phyloP scores from a whole-genome alignment of 2,888 invertebrate genomes.

The Drosophila trichaetosa region DNA sequence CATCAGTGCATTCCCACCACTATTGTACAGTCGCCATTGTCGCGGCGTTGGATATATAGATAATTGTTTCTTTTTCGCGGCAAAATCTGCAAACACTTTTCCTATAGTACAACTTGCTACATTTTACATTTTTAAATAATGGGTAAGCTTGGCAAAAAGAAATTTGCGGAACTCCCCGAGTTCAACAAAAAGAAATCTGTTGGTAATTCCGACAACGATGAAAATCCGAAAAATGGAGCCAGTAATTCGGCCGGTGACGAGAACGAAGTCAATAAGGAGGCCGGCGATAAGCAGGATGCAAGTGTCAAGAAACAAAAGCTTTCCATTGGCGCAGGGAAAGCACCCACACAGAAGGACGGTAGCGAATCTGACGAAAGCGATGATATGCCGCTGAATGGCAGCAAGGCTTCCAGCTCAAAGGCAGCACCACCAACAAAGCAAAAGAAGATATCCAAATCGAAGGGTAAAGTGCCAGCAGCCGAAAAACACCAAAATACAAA shows the following conservation, averaged over 20 bases:
- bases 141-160: conserved; percentile 82
- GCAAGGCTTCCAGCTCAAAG: conserved; percentile 76
- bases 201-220: conserved; percentile 67
- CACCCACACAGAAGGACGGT: background rate
- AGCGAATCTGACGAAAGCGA: conserved; percentile 73
- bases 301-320: conserved; percentile 34
- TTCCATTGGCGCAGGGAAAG: background rate
- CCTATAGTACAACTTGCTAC: background rate
- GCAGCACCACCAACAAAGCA: conserved; percentile 68
- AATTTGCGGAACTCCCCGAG: conserved; percentile 72
- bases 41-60: conserved; percentile 32
- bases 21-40: conserved; percentile 41
- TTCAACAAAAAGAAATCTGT: conserved; percentile 77
- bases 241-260: conserved; percentile 45
- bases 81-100: conserved; percentile 29
- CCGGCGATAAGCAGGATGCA: conserved; percentile 41
- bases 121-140: conserved; percentile 41
- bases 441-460: conserved; percentile 35
- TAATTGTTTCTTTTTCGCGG: conserved; percentile 48
- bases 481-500: conserved; percentile 31
- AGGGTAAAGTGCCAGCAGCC: conserved; percentile 17
- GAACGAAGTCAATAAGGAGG: conserved; percentile 23
- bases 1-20: background rate
- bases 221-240: conserved; percentile 69
- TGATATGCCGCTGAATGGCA: conserved; percentile 74